Evolutionary conservation across 2,113 vertebrate species (phyloP).

Genomic region (Pampusana beccarii): DNA sequence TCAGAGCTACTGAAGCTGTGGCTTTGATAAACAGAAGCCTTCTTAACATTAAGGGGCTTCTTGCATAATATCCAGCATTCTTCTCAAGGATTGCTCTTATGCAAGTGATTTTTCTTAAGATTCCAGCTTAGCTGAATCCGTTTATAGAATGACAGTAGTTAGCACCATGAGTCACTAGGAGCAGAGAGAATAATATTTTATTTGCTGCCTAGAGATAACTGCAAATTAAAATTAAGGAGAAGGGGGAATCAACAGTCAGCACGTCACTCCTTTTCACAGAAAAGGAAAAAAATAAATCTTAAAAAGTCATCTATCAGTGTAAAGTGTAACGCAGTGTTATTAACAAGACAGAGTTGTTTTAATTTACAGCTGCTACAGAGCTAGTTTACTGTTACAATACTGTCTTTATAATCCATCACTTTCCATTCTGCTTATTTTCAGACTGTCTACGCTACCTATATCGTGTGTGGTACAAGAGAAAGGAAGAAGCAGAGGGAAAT

Average conservation of each 20-base stretch:
- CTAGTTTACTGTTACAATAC: not conserved
- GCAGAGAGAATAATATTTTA: constrained; percentile 62
- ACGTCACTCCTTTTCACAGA: constrained; percentile 46
- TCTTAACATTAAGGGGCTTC: constrained; percentile 27
- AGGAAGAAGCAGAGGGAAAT: constrained; percentile 43
- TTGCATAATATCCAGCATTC: constrained; percentile 43
- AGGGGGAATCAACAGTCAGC: constrained; percentile 39
- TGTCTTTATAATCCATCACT: constrained; percentile 53
- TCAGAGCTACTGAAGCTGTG: constrained; percentile 14
- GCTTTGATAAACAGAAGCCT: constrained; percentile 55
- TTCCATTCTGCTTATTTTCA: constrained; percentile 8
- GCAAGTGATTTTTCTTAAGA: constrained; percentile 57
- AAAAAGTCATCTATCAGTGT: constrained; percentile 53
- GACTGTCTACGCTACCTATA: not conserved
- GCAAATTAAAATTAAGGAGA: constrained; percentile 57
- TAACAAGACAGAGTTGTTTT: constrained; percentile 41
- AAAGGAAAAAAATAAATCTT: constrained; percentile 45
- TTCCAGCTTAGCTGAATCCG: constrained; percentile 41
- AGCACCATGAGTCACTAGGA: constrained; percentile 68
- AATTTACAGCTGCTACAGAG: constrained; percentile 52
- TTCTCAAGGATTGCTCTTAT: constrained; percentile 52
- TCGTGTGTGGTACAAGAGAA: not conserved
- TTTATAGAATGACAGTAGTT: constrained; percentile 62
- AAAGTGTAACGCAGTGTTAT: constrained; percentile 34
- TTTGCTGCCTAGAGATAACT: constrained; percentile 69